A percentile compares a stretch with the other conserved stretches of the same genome.
Evolutionary conservation across 2,888 invertebrate genomes (phyloP).

Genomic region (Apamea sordens): DNA sequence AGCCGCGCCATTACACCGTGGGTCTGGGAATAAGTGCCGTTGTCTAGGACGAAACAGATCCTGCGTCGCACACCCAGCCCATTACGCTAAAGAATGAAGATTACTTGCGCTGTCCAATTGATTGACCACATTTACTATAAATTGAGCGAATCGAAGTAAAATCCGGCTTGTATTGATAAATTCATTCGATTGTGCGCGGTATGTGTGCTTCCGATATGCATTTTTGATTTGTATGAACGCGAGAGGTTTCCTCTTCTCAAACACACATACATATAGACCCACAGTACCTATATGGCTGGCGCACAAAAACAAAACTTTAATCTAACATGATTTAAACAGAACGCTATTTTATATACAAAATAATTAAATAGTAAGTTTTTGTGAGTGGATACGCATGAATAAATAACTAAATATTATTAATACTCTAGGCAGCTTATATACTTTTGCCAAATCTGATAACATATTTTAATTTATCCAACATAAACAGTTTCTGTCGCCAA

Average conservation of each 20-base stretch:
- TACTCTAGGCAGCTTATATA: background rate
- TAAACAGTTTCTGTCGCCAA: background rate
- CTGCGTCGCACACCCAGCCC: slow-evolving; percentile 74
- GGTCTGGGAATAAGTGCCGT: slow-evolving; percentile 81
- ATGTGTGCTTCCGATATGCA: slow-evolving; percentile 49
- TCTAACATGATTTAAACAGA: slow-evolving; percentile 25
- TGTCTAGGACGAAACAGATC: slow-evolving; percentile 78
- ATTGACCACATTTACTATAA: slow-evolving; percentile 66
- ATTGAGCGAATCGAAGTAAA: slow-evolving; percentile 47
- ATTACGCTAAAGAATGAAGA: slow-evolving; percentile 82
- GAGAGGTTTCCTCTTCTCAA: background rate
- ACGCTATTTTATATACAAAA: background rate
- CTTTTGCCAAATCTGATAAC: background rate
- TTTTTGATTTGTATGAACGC: slow-evolving; percentile 39
- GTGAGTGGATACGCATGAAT: background rate
- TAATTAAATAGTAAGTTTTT: background rate
- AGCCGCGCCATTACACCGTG: slow-evolving; percentile 81
- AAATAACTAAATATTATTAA: slow-evolving; percentile 15
- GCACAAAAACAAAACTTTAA: background rate
- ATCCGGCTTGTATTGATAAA: slow-evolving; percentile 16
- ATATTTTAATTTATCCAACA: background rate
- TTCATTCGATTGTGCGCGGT: slow-evolving; percentile 14
- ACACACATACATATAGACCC: background rate
- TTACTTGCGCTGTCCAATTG: slow-evolving; percentile 70
- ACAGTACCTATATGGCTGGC: background rate